Percentiles rank a stretch among this genome's conserved stretches.
Conservation (phyloP, 2,113 vertebrate species). For the Sporophila hypoxantha region DNA sequence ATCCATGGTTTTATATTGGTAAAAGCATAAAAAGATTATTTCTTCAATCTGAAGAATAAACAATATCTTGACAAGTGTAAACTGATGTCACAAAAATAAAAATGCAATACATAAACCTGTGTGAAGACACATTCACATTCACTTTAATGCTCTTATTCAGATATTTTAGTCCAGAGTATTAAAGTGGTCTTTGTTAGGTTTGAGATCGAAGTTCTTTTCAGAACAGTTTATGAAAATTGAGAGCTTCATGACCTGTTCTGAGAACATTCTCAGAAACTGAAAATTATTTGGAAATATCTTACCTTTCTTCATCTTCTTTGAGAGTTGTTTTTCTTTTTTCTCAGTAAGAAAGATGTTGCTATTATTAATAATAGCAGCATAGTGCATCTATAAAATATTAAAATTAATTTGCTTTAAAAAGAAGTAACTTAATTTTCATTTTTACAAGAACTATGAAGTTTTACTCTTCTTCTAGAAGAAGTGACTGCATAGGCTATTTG, state of each 20-base stretch:
- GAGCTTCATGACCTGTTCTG: neutral
- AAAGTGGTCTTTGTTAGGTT: rapidly evolving
- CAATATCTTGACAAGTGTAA: neutral
- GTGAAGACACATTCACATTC: neutral
- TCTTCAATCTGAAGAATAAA: neutral
- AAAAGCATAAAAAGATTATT: neutral
- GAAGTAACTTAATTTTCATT: neutral
- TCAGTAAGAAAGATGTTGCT: neutral
- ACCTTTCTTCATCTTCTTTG: neutral
- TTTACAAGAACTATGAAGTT: neutral
- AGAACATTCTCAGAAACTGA: neutral
- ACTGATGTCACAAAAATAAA: neutral
- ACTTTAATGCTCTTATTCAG: neutral
- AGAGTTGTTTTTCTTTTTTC: neutral
- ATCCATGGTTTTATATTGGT: neutral
- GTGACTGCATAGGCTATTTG: neutral
- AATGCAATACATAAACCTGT: neutral
- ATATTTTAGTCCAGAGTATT: neutral
- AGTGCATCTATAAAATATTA: neutral
- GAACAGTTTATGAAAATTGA: neutral
- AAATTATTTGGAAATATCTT: neutral
- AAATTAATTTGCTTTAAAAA: neutral
- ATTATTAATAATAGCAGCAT: neutral
- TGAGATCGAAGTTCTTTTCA: neutral
- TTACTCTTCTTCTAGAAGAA: neutral